Evolutionary conservation across 2,113 vertebrate species (phyloP).

Genomic region (Columbina picui): DNA sequence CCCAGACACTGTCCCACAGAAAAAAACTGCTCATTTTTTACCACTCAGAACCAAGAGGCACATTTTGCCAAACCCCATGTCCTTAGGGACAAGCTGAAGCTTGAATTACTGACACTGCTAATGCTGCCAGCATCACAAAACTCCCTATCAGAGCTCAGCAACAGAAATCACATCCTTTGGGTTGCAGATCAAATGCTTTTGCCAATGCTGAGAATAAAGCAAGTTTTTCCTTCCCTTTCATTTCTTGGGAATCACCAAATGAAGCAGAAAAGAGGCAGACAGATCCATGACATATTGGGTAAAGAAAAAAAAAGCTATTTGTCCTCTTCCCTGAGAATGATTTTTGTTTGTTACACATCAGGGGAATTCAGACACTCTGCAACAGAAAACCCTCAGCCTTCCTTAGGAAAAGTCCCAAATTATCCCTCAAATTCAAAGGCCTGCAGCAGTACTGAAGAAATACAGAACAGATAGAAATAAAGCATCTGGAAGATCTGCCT

Average conservation of each 20-base stretch:
- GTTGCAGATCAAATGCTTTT: not conserved
- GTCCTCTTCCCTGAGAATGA: not conserved
- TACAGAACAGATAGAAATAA: not conserved
- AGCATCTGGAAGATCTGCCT: not conserved
- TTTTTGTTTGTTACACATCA: not conserved
- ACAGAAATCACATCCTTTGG: not conserved
- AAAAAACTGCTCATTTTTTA: not conserved
- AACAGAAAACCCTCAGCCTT: not conserved
- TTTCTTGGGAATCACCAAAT: not conserved
- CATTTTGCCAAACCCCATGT: not conserved
- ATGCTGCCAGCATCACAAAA: not conserved
- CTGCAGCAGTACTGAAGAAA: not conserved
- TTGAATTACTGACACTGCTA: not conserved
- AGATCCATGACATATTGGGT: rapidly evolving
- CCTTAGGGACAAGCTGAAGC: not conserved
- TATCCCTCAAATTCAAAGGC: not conserved
- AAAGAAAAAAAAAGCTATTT: not conserved
- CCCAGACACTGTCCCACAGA: not conserved
- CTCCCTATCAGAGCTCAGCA: not conserved
- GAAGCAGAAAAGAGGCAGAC: not conserved
- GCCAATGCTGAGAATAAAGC: not conserved
- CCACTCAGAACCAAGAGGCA: not conserved
- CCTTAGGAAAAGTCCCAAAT: not conserved
- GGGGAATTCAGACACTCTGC: not conserved
- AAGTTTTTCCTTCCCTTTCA: not conserved